A percentile compares a stretch with the other conserved stretches of the same genome.
These are phyloP conservation scores for Pao palembangensis DNA, from an alignment of 2,113 vertebrate species.

Conservation along the genomic window DNA sequence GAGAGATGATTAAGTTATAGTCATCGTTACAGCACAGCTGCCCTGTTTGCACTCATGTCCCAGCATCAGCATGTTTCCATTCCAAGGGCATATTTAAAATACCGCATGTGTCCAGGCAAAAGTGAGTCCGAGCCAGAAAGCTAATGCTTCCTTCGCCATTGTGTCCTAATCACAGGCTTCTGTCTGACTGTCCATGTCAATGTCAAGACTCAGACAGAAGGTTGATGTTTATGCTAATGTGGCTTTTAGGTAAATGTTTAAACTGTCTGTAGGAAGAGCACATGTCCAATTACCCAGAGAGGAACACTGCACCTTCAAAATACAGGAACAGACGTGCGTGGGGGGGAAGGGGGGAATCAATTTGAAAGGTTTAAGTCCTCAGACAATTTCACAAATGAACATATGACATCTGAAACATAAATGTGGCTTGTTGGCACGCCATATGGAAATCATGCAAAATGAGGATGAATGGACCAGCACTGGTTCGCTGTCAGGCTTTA, in stretches of 20 bases:
- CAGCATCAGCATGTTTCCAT: neutral
- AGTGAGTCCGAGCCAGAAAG: neutral
- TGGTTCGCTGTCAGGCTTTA: too few relatives aligned
- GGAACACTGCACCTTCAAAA: neutral
- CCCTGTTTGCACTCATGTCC: neutral
- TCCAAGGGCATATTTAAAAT: neutral
- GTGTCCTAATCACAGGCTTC: neutral
- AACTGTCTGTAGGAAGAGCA: neutral
- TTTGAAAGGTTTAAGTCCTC: neutral
- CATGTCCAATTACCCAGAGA: neutral
- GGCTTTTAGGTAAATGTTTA: neutral
- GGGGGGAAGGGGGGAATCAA: neutral
- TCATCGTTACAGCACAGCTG: neutral
- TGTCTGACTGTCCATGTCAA: constrained; percentile 1
- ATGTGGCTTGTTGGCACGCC: too few relatives aligned
- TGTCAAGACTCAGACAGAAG: neutral
- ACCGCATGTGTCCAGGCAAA: neutral
- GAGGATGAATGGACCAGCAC: too few relatives aligned
- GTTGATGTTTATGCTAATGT: neutral
- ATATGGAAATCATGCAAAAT: too few relatives aligned
- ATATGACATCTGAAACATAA: too few relatives aligned
- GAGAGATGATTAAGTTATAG: neutral
- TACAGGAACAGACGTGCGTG: neutral
- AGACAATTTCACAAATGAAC: too few relatives aligned
- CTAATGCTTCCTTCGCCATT: neutral